Conservation (phyloP, 2,113 vertebrate species). For the Melierax canorus region DNA sequence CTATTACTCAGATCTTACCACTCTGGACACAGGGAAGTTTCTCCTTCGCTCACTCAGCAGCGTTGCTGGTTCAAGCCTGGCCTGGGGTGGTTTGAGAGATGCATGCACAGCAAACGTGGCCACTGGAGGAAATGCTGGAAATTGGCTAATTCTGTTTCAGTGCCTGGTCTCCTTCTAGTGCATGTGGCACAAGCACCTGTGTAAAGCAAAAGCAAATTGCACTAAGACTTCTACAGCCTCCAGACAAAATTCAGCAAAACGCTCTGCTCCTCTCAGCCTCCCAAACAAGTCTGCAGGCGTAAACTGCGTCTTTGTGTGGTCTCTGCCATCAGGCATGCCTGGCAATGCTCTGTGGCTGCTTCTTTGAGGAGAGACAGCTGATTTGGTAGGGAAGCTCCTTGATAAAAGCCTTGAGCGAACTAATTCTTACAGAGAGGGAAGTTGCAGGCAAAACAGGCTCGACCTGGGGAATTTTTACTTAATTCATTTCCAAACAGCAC, state of each 20-base stretch:
- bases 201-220: background rate
- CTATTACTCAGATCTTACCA: background rate
- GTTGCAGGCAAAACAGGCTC: background rate
- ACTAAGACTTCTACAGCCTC: background rate
- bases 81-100: background rate
- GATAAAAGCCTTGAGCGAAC: background rate
- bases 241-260: background rate
- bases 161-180: background rate
- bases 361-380: background rate
- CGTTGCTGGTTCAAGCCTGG: background rate
- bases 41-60: background rate
- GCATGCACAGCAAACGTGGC: accelerated
- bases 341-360: background rate
- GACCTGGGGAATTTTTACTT: background rate
- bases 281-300: background rate
- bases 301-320: background rate
- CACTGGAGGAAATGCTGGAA: background rate
- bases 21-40: background rate
- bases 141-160: background rate
- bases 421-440: background rate
- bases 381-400: background rate
- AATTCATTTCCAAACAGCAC: background rate
- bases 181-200: background rate
- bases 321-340: background rate
- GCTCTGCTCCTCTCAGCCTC: background rate